Evolutionary conservation across 2,113 vertebrate species (phyloP).

Genomic region (Silurus asotus): DNA sequence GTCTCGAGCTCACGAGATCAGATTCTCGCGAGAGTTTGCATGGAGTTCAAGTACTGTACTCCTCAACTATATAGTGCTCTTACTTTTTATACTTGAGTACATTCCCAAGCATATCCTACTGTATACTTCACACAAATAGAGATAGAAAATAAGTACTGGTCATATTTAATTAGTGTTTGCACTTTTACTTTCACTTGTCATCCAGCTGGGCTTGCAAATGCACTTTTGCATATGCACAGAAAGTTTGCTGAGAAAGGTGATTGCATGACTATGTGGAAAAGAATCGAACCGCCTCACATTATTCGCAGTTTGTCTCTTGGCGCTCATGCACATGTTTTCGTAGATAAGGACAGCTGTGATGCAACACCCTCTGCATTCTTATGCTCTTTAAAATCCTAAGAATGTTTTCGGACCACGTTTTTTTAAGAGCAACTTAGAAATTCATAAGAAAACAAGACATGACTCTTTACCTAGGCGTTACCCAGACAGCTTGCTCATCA

Average conservation of each 20-base stretch:
- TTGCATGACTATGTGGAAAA: not conserved
- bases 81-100: too few species aligned
- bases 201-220: not conserved
- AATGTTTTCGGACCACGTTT: not conserved
- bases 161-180: too few species aligned
- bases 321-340: not conserved
- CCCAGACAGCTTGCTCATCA: not conserved
- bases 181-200: too few species aligned
- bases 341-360: not conserved
- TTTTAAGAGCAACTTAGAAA: not conserved
- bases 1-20: too few species aligned
- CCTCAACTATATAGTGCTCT: too few species aligned
- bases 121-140: too few species aligned
- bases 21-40: too few species aligned
- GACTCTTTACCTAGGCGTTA: not conserved
- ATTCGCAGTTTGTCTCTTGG: not conserved
- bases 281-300: not conserved
- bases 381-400: not conserved
- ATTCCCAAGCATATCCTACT: too few species aligned
- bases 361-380: not conserved
- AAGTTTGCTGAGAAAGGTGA: not conserved
- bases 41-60: too few species aligned
- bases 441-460: not conserved
- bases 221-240: not conserved
- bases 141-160: too few species aligned